Evolutionary conservation across 2,888 invertebrate species (phyloP), one percentile per base, ranked within the genome.

Genomic region (Netelia melanura): DNA sequence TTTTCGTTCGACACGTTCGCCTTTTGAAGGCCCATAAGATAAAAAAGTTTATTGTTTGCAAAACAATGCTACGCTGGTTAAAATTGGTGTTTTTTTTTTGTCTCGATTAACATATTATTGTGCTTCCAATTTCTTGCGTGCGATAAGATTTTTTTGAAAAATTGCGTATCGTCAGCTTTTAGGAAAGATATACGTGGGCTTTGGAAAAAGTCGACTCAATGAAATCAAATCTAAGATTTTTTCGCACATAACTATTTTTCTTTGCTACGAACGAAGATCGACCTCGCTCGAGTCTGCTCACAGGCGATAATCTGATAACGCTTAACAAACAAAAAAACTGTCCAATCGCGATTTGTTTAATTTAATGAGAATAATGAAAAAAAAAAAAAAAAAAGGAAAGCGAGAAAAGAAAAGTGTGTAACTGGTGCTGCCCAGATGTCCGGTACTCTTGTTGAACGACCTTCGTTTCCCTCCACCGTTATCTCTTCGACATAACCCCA

Each of bases 371-470:
- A 62, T 74, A 65, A 62, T 30, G 64, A 52, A 62, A 58, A 80
- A 67, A 62, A 76, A 30, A 30, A 30, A 3, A 30, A 30, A 30
- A 30, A 30, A 3, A 30, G 2, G 54, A 56, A 52, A 43, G 54
- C 62, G 65, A 56, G 11, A 14, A 17, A 43, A 23, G 48, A 71
- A 71, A 25, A 48, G 25, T 43, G 10, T 43, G 48, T 76, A 71
- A 85, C 76, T 85, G 85, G 85, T 80, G 84, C 84, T 84, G 70
- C 79, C 79, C 65, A 71, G 77, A 81, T 74, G 74, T 52, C 68
- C 54, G 67, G 76, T 76, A 75, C 62, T 83, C 76, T 81, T 68
- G 77, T 44, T 54, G 67, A 58, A 80, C 68, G 65, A 83, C 10
- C 52, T 43, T 85, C 54, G 11, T 52, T 17, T 67, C 54, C 65